These are phyloP conservation scores for Eriosoma lanigerum DNA, from an alignment of 1,140 invertebrate genomes.

Conservation along the genomic window DNA sequence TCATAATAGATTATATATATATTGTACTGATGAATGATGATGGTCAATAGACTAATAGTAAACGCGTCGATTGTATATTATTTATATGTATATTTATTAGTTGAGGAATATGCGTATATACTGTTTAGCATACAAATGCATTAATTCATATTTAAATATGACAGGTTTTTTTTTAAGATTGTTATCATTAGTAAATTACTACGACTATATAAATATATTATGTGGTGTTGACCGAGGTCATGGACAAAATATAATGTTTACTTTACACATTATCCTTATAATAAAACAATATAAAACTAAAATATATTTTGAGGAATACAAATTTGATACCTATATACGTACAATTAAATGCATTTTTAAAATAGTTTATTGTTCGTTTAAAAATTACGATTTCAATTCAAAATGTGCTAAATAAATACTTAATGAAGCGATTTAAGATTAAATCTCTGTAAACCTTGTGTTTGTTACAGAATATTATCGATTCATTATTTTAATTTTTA, in stretches of 20 bases:
- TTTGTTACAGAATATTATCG: too few relatives aligned
- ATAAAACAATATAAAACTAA: background rate
- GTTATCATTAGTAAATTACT: background rate
- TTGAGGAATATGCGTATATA: background rate
- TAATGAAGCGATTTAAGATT: too few relatives aligned
- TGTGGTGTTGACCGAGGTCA: slow-evolving; percentile 7
- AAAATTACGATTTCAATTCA: too few relatives aligned
- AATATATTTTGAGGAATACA: background rate
- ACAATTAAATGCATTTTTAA: too few relatives aligned
- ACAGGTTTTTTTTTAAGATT: background rate
- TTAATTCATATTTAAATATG: slow-evolving; percentile 18
- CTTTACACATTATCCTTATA: background rate
- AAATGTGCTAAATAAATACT: too few relatives aligned
- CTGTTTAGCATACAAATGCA: background rate
- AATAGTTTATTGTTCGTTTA: too few relatives aligned
- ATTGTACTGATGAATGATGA: too few relatives aligned
- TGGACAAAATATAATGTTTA: slow-evolving; percentile 8
- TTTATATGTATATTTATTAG: background rate
- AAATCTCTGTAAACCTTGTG: too few relatives aligned
- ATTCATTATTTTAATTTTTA: too few relatives aligned
- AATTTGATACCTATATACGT: too few relatives aligned
- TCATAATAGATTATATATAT: too few relatives aligned
- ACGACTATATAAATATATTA: background rate
- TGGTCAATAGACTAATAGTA: slow-evolving; percentile 28
- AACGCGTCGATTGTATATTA: background rate